Evolutionary conservation across 2,888 invertebrate species (phyloP).

Genomic region (Nowickia ferox): DNA sequence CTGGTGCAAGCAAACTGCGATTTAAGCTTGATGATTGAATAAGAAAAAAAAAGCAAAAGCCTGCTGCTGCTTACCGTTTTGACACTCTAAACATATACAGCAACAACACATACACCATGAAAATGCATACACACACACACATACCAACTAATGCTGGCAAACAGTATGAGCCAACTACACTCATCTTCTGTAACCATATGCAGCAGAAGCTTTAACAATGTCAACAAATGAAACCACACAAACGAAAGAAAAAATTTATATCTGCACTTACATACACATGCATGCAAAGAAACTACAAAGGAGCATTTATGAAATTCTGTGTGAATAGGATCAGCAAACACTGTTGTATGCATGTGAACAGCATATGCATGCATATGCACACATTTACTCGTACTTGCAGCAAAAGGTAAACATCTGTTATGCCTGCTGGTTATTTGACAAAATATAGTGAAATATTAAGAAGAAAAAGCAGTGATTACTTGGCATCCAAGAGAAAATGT

Average conservation of each 20-base stretch:
- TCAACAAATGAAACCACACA: conserved; percentile 30
- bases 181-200: background rate
- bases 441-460: no score
- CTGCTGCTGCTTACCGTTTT: background rate
- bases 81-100: no score
- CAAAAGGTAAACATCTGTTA: background rate
- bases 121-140: background rate
- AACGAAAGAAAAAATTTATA: background rate
- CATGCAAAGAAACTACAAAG: no score
- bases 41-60: background rate
- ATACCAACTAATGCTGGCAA: background rate
- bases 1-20: background rate
- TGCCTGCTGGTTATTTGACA: background rate
- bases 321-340: background rate
- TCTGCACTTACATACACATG: no score
- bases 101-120: no score
- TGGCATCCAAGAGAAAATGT: no score
- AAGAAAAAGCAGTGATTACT: no score
- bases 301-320: background rate
- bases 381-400: background rate
- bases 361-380: no score
- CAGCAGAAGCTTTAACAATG: conserved; percentile 34
- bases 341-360: no score
- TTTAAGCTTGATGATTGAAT: conserved; percentile 38
- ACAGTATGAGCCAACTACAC: conserved; percentile 9